Conservation (phyloP, 2,113 vertebrate genomes). For the Scopus umbretta region DNA sequence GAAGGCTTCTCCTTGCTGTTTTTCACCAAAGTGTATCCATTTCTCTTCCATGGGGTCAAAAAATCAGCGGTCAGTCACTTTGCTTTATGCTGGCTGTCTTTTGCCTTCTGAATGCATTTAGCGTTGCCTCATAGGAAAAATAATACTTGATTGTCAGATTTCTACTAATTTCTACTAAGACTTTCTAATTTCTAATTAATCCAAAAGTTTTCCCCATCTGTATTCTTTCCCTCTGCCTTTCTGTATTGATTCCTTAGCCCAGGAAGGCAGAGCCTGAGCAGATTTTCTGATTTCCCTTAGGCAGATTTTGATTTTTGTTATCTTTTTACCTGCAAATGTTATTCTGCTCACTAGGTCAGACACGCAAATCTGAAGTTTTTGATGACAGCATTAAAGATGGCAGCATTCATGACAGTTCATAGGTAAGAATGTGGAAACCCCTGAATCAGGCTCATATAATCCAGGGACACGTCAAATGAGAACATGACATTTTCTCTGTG, state of each 20-base stretch:
- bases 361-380: not conserved
- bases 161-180: too few relatives aligned
- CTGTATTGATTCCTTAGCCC: not conserved
- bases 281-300: not conserved
- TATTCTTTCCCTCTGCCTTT: not conserved
- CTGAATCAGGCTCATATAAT: not conserved
- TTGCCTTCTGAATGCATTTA: not conserved
- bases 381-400: not conserved
- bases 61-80: not conserved
- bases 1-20: not conserved
- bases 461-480: rapidly evolving
- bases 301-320: not conserved
- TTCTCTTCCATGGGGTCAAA: not conserved
- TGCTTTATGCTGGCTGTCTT: not conserved
- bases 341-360: not conserved
- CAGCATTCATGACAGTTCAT: not conserved
- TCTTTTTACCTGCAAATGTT: not conserved
- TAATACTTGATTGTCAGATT: not conserved
- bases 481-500: not conserved
- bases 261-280: not conserved
- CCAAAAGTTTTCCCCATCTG: not conserved
- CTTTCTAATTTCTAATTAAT: not conserved
- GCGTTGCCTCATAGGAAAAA: not conserved
- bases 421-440: not conserved
- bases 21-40: not conserved